Evolutionary conservation across 1,140 invertebrate genomes (phyloP).

Genomic region (Macrocentrus cingulum): DNA sequence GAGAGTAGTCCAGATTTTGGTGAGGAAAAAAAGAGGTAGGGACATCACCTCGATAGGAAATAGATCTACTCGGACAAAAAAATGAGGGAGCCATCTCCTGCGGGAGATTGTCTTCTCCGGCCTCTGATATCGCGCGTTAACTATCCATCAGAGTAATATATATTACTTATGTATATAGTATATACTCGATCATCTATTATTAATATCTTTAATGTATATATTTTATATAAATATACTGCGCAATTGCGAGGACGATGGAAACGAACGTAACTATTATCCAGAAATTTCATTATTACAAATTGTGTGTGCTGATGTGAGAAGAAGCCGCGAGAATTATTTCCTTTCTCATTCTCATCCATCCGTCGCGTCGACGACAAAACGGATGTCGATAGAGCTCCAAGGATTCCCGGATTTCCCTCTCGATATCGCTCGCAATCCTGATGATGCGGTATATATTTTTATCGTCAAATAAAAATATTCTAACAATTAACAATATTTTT

Average conservation of each 20-base stretch:
- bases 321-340: constrained; percentile 22
- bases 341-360: constrained; percentile 1
- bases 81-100: constrained; percentile 50
- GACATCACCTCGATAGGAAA: constrained; percentile 50
- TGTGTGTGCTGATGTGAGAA: constrained; percentile 30
- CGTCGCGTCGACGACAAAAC: constrained; percentile 8
- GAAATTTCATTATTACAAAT: constrained; percentile 56
- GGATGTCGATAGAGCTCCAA: constrained; percentile 9
- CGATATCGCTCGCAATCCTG: constrained; percentile 7
- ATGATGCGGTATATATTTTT: not conserved
- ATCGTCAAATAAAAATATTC: too few relatives aligned
- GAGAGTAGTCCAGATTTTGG: not conserved
- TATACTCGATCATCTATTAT: constrained; percentile 15
- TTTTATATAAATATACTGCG: not conserved
- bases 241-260: constrained; percentile 41
- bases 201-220: too few relatives aligned
- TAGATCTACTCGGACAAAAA: constrained; percentile 47
- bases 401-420: constrained; percentile 8
- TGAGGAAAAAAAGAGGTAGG: constrained; percentile 10
- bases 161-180: constrained; percentile 29
- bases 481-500: too few relatives aligned
- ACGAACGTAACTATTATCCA: constrained; percentile 2
- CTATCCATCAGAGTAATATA: constrained; percentile 19
- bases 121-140: constrained; percentile 23
- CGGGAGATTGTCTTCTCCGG: constrained; percentile 57